Evolutionary conservation across 2,888 invertebrate genomes (phyloP).

Genomic region (Pedicia rivosa): DNA sequence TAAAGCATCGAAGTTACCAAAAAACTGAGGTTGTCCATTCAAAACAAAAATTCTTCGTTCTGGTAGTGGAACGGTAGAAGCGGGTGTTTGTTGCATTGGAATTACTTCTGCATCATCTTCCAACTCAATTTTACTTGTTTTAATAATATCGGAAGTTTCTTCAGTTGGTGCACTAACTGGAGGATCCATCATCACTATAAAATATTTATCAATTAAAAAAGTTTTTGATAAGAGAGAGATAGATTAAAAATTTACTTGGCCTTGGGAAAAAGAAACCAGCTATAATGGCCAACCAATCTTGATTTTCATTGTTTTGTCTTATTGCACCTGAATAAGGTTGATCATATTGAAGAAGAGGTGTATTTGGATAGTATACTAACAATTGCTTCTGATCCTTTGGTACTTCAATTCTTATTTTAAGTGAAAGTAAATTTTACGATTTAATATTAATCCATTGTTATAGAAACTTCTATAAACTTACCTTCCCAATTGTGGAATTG

Average conservation of each 20-base stretch:
- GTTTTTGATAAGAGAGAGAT: too few relatives aligned
- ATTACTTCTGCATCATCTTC: slow-evolving; percentile 8
- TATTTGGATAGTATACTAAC: slow-evolving; percentile 1
- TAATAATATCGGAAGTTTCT: not conserved
- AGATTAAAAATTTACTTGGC: too few relatives aligned
- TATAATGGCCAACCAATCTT: too few relatives aligned
- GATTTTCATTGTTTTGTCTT: too few relatives aligned
- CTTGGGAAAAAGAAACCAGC: too few relatives aligned
- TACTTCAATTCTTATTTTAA: not conserved
- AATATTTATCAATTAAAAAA: too few relatives aligned
- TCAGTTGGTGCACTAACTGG: not conserved
- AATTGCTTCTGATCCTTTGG: not conserved
- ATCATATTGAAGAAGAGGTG: not conserved
- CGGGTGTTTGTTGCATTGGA: slow-evolving; percentile 13
- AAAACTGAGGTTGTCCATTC: slow-evolving; percentile 35
- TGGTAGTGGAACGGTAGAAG: slow-evolving; percentile 12
- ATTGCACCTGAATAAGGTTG: too few relatives aligned
- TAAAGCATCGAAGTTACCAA: slow-evolving; percentile 17
- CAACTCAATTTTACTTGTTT: slow-evolving; percentile 12
- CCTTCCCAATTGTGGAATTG: slow-evolving; percentile 22
- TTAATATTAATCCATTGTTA: too few relatives aligned
- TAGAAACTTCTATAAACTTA: too few relatives aligned
- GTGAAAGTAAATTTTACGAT: too few relatives aligned
- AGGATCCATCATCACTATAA: too few relatives aligned
- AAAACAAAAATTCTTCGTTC: slow-evolving; percentile 39